These are phyloP conservation scores for Cydia fagiglandana DNA, from an alignment of 1,140 invertebrate species.

Conservation along the genomic window DNA sequence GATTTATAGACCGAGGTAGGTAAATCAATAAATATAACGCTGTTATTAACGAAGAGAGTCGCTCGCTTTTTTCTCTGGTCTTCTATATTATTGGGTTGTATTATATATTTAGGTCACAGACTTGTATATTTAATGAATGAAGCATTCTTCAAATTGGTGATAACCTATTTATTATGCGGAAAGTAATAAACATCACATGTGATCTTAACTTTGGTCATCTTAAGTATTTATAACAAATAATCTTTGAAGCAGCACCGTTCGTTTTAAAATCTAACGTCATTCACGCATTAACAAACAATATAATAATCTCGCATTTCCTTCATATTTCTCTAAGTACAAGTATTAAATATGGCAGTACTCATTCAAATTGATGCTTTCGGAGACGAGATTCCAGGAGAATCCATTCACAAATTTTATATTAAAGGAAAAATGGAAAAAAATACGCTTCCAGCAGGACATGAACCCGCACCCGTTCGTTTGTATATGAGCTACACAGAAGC, in stretches of 20 bases:
- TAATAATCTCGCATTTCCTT: slow-evolving; percentile 49
- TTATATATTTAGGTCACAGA: too few species aligned
- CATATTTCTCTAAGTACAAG: slow-evolving; percentile 58
- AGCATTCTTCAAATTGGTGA: not conserved
- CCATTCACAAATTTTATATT: too few species aligned
- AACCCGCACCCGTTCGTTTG: too few species aligned
- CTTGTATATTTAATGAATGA: not conserved
- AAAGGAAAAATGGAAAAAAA: too few species aligned
- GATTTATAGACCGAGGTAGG: too few species aligned
- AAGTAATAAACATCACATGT: not conserved
- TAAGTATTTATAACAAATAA: slow-evolving; percentile 13
- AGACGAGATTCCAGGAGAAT: slow-evolving; percentile 20
- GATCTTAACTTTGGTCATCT: slow-evolving; percentile 53
- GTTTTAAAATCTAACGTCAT: slow-evolving; percentile 42
- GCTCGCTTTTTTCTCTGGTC: too few species aligned
- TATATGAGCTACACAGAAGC: too few species aligned
- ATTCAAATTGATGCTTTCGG: slow-evolving; percentile 37
- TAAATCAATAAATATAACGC: too few species aligned
- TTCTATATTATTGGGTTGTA: too few species aligned
- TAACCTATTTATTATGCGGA: not conserved
- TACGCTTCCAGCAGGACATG: too few species aligned
- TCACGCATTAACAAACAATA: slow-evolving; percentile 35
- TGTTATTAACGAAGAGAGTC: too few species aligned
- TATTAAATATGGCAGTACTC: slow-evolving; percentile 73
- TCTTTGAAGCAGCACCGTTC: slow-evolving; percentile 40